These are phyloP conservation scores for Lepidonotus clava DNA, from an alignment of 2,888 invertebrate genomes.

Conservation along the genomic window DNA sequence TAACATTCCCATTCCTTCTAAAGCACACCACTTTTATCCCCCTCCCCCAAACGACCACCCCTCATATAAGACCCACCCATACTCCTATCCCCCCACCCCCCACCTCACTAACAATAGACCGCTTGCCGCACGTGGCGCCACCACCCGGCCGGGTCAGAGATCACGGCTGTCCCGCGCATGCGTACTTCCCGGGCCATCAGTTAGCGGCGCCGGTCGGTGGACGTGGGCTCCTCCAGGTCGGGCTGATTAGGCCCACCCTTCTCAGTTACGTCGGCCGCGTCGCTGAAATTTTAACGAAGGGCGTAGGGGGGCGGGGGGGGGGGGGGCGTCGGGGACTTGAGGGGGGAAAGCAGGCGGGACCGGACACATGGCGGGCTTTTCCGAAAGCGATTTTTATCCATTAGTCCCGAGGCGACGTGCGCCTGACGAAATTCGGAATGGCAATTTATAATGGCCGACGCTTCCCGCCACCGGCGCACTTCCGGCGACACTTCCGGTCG, in stretches of 20 bases:
- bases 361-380: constrained; percentile 4
- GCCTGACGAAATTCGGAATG: constrained; percentile 38
- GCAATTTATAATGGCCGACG: constrained; percentile 51
- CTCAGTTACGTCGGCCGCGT: neutral
- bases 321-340: neutral
- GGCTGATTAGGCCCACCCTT: neutral
- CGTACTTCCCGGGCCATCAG: constrained; percentile 49
- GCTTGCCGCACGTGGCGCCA: neutral
- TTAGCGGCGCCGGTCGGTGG: constrained; percentile 17
- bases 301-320: neutral
- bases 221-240: neutral
- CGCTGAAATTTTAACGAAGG: neutral
- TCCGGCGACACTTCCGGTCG: constrained; percentile 41
- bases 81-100: neutral
- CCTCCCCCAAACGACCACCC: neutral
- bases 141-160: neutral
- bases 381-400: constrained; percentile 53
- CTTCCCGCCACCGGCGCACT: constrained; percentile 30
- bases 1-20: neutral
- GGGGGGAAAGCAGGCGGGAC: neutral
- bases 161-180: constrained; percentile 28
- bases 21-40: neutral
- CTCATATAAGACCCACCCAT: neutral
- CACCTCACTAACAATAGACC: neutral
- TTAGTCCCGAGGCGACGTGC: constrained; percentile 7